These are phyloP conservation scores for Chrysaora quinquecirrha DNA, from an alignment of 30 jellyfish, hydroid and myxozoan genomes.

Conservation along the genomic window DNA sequence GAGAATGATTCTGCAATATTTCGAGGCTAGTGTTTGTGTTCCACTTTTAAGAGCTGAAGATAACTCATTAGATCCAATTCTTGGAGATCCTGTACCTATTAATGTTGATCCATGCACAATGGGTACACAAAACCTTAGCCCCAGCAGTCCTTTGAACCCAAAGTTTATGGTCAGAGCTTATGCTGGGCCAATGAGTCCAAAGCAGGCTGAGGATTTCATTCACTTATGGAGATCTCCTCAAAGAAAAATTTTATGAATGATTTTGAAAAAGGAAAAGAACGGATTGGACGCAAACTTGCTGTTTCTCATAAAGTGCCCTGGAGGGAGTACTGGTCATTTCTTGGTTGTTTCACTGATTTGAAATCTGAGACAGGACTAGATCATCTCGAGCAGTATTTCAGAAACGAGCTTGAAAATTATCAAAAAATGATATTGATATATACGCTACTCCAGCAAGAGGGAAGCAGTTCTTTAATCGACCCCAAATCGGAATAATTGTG, in stretches of 20 bases:
- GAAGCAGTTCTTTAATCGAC: neutral
- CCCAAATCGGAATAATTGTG: neutral
- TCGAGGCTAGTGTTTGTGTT: neutral
- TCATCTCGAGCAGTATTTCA: conserved; percentile 60
- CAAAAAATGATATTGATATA: neutral
- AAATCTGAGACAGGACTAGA: conserved; percentile 64
- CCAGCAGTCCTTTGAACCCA: conserved; percentile 30
- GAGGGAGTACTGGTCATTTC: conserved; percentile 90
- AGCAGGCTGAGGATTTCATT: conserved; percentile 48
- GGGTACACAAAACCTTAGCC: neutral
- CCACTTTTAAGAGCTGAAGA: conserved; percentile 20
- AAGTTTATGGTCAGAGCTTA: conserved; percentile 66
- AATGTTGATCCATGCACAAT: neutral
- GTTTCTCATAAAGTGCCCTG: conserved; percentile 69
- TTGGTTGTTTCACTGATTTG: conserved; percentile 59
- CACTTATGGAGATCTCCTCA: conserved; percentile 64
- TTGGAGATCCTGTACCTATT: conserved; percentile 5
- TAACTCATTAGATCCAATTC: neutral
- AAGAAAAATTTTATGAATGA: conserved; percentile 60
- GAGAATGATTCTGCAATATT: neutral
- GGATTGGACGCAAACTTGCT: conserved; percentile 85
- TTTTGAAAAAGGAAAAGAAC: conserved; percentile 91
- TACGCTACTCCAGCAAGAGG: conserved; percentile 21
- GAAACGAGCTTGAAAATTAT: conserved; percentile 12
- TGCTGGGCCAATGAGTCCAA: conserved; percentile 94